Conservation (phyloP, 2,888 invertebrate species). For the Amphipyra berbera region DNA sequence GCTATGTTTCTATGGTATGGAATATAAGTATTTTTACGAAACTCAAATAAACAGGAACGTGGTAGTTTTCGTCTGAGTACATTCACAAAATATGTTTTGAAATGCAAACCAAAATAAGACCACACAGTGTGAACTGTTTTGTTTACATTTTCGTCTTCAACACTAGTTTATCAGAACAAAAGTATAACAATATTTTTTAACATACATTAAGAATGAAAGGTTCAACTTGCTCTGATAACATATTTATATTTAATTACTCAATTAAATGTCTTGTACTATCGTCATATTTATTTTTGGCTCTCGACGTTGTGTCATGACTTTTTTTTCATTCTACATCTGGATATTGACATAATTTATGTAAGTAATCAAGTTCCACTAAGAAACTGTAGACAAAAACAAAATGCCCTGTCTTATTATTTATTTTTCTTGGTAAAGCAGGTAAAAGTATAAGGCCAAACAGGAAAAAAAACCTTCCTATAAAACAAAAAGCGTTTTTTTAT, state of each 20-base stretch:
- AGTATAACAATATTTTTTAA: slow-evolving; percentile 22
- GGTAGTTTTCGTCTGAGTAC: too few species aligned
- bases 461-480: too few species aligned
- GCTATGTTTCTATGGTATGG: too few species aligned
- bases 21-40: too few species aligned
- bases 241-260: slow-evolving; percentile 26
- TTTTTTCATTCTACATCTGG: slow-evolving; percentile 1
- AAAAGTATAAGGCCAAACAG: too few species aligned
- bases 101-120: slow-evolving; percentile 30
- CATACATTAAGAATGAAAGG: slow-evolving; percentile 18
- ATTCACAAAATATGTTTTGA: slow-evolving; percentile 17
- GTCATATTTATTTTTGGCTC: slow-evolving; percentile 42
- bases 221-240: slow-evolving; percentile 27
- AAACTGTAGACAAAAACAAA: not conserved
- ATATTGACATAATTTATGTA: slow-evolving; percentile 14
- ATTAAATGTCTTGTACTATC: slow-evolving; percentile 13
- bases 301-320: not conserved
- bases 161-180: slow-evolving; percentile 26
- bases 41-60: too few species aligned
- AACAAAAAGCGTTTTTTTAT: too few species aligned
- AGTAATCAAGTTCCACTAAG: slow-evolving; percentile 16
- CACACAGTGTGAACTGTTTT: slow-evolving; percentile 31
- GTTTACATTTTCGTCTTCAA: slow-evolving; percentile 29
- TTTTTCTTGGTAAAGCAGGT: not conserved
- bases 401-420: not conserved